A percentile compares a stretch with the other conserved stretches of the same genome.
Evolutionary conservation across 2,888 invertebrate genomes (phyloP).

Genomic region (Macaria liturata): DNA sequence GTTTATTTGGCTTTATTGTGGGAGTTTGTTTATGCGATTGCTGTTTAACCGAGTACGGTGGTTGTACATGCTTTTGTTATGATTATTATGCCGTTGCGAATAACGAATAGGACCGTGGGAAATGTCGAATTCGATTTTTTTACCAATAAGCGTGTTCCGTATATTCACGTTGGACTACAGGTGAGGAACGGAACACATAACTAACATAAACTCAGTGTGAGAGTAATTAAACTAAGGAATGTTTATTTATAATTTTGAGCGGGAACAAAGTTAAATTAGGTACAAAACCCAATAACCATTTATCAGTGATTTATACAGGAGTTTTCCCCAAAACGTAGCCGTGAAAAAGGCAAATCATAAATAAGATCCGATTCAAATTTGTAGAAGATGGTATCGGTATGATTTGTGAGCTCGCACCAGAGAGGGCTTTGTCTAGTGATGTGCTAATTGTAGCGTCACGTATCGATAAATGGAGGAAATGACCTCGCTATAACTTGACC

Average conservation of each 20-base stretch:
- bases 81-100: constrained; percentile 79
- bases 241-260: constrained; percentile 45
- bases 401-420: constrained; percentile 82
- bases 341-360: constrained; percentile 84
- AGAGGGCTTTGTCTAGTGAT: constrained; percentile 78
- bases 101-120: constrained; percentile 70
- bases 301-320: constrained; percentile 79
- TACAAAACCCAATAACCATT: constrained; percentile 72
- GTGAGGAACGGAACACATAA: constrained; percentile 4
- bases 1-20: constrained; percentile 83
- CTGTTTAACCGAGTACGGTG: constrained; percentile 81
- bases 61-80: constrained; percentile 80
- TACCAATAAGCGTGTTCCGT: constrained; percentile 34
- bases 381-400: constrained; percentile 83
- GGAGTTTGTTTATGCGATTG: constrained; percentile 84
- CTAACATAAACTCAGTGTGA: constrained; percentile 1
- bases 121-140: constrained; percentile 45
- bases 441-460: constrained; percentile 72
- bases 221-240: constrained; percentile 32
- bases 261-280: constrained; percentile 64
- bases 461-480: constrained; percentile 62
- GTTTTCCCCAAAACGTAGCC: constrained; percentile 80
- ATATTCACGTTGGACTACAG: constrained; percentile 44
- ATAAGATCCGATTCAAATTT: constrained; percentile 85
- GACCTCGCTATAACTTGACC: constrained; percentile 39